Evolutionary conservation across 2,113 vertebrate species (phyloP).

Genomic region (Labeo catla): DNA sequence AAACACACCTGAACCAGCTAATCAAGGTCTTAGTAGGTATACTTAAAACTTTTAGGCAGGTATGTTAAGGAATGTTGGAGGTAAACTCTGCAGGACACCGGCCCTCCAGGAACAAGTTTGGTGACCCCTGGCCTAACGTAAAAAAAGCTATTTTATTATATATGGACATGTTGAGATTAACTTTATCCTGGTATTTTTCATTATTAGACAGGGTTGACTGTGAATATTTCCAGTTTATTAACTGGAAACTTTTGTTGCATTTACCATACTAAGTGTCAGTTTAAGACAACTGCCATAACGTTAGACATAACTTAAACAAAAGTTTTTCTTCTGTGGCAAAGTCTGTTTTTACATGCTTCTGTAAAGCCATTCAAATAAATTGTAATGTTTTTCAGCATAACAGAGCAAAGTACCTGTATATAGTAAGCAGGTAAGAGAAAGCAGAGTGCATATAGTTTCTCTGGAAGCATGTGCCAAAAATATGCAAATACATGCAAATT

Average conservation of each 20-base stretch:
- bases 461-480: conserved; percentile 22
- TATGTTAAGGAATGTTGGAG: too few relatives aligned
- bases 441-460: conserved; percentile 10
- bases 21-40: too few relatives aligned
- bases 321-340: neutral
- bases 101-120: too few relatives aligned
- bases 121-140: neutral
- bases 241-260: neutral
- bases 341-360: neutral
- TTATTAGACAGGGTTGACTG: neutral
- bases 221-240: neutral
- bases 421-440: conserved; percentile 3
- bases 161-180: neutral
- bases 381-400: neutral
- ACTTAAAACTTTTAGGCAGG: too few relatives aligned
- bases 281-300: neutral
- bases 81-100: too few relatives aligned
- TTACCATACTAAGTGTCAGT: neutral
- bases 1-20: too few relatives aligned
- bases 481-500: conserved; percentile 74
- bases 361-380: neutral
- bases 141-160: neutral
- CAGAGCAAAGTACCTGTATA: neutral
- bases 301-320: neutral
- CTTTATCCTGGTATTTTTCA: neutral